Base-by-base conservation (phyloP, 2,113 vertebrate species). In the Oryzias melastigma region DNA sequence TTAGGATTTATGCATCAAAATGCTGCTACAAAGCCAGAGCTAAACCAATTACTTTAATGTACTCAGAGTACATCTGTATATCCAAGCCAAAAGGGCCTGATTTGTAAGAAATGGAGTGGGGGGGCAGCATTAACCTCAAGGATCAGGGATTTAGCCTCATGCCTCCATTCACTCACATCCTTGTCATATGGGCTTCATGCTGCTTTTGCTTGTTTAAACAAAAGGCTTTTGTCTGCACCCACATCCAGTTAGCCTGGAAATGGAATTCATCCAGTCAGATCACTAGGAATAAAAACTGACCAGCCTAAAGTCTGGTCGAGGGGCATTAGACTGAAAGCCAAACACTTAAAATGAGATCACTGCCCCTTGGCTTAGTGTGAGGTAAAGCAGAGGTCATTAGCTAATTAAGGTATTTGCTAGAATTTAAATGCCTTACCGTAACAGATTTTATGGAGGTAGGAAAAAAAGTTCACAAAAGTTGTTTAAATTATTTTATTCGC, bases 11-110 rank as follows among this genome's bases (percentile, higher is more conserved):
- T 73, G 65, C 45, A 35, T 58, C 59, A 61, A 65, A 22, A 63
- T 73, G 61, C 54, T 73, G 18, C 68, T 71, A 58, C 52, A 65
- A 70, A 81, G 51, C 19, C 66, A 80, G 17, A 62, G 87, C 83
- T 84, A 81, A 63, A 61, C 49, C 17, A 75, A 69, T 65, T 78
- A 77, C 49, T 19, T 64, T 58, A 58, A 71, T 76, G 78, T 70
- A 48, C 65, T 71, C 78, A 27, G 78, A 52, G 58, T 20, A 57
- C 25, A 42, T 70, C 60, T 68, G 46, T 77, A 42, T 35, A 64
- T 63, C 58, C 13, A 20, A 70, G 67, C 77, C 73, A 60, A 73
- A 48, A 58, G 64, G 27, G 35, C 35, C 35, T 2, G 35, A 35
- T 46, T 43, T 75, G 17, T 29, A 17, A 57, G 54, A 62, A 68